Conservation (phyloP, 2,113 vertebrate species). For the Lathamus discolor region DNA sequence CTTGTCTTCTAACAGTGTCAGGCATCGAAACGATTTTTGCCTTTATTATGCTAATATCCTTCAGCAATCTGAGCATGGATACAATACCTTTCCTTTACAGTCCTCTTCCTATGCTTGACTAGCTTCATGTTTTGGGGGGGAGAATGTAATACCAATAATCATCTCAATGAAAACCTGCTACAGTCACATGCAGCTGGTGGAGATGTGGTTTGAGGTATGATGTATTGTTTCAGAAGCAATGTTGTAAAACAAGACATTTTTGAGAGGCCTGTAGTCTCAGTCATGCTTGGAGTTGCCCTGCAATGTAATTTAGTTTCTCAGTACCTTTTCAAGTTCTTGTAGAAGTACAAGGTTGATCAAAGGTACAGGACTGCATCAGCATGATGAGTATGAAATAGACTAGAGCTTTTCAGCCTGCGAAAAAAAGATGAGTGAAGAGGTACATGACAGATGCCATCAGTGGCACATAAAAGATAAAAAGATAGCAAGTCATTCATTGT, state of each 20-base stretch:
- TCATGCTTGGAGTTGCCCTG: neutral
- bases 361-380: neutral
- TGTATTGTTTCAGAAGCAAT: neutral
- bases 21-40: neutral
- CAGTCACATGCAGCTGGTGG: rapidly evolving
- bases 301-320: neutral
- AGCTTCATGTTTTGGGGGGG: neutral
- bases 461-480: constrained; percentile 13
- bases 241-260: neutral
- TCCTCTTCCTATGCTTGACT: neutral
- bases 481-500: neutral
- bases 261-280: neutral
- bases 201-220: neutral
- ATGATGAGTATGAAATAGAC: neutral
- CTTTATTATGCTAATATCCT: neutral
- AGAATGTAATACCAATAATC: neutral
- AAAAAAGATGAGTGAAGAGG: neutral
- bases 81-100: neutral
- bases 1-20: neutral
- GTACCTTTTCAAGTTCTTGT: neutral
- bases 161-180: neutral
- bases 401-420: neutral
- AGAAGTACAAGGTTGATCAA: constrained; percentile 11
- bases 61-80: neutral
- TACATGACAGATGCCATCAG: constrained; percentile 4